Percentiles rank a stretch among this genome's conserved stretches.
phyloP scores from a whole-genome alignment of 2,797 vertebrate species.

The Pogoniulus pusillus region DNA sequence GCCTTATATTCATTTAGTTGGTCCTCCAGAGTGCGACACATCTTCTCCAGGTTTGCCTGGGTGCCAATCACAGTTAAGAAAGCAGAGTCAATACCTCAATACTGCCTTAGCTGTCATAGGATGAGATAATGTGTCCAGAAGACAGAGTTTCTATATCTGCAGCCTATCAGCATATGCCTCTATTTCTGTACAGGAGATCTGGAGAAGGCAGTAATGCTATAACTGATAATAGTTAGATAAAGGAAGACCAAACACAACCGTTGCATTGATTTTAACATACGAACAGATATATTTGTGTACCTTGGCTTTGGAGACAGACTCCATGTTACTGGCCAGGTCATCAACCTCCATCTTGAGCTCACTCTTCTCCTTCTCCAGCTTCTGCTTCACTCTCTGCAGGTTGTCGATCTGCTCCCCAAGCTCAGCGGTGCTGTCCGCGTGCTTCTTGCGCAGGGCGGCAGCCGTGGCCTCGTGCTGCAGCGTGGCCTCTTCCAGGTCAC shows the following conservation, averaged over 20 bases:
- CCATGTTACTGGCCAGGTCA: slow-evolving; percentile 13
- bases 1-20: slow-evolving; percentile 85
- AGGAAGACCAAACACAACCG: not conserved
- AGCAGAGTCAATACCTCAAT: not conserved
- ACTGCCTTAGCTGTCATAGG: not conserved
- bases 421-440: slow-evolving; percentile 80
- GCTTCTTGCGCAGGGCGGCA: slow-evolving; percentile 80
- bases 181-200: not conserved
- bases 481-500: slow-evolving; percentile 82
- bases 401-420: slow-evolving; percentile 81
- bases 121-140: not conserved
- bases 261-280: not conserved
- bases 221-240: not conserved
- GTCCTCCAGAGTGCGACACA: slow-evolving; percentile 86
- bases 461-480: slow-evolving; percentile 38
- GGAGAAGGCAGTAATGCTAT: not conserved
- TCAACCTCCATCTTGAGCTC: slow-evolving; percentile 82
- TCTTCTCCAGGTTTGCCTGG: slow-evolving; percentile 87
- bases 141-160: not conserved
- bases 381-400: slow-evolving; percentile 56
- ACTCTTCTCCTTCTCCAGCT: slow-evolving; percentile 75
- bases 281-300: not conserved
- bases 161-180: rapidly evolving
- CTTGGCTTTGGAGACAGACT: slow-evolving; percentile 48
- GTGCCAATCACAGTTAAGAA: not conserved